A percentile compares a stretch with the other conserved stretches of the same genome.
phyloP scores from a whole-genome alignment of 2,888 invertebrate species.

The Hypomecis punctinalis region DNA sequence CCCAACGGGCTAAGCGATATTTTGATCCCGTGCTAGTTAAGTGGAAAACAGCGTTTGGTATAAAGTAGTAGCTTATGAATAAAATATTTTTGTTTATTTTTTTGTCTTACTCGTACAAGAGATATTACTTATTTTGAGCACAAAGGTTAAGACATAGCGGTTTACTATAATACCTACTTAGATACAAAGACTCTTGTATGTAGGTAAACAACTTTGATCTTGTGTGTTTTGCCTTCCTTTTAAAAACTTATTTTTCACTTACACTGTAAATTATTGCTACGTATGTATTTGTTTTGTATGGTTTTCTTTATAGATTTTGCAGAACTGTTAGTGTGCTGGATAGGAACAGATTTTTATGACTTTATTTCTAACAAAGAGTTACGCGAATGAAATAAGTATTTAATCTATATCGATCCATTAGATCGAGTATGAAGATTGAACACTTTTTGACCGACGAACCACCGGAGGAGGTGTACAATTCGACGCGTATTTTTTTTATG shows the following conservation, averaged over 20 bases:
- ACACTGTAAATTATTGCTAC: neutral
- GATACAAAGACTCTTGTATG: neutral
- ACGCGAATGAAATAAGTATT: too few species aligned
- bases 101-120: constrained; percentile 2
- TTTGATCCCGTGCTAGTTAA: constrained; percentile 48
- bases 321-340: too few species aligned
- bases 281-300: too few species aligned
- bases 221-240: neutral
- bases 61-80: constrained; percentile 29
- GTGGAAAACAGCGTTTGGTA: constrained; percentile 39
- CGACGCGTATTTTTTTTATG: too few species aligned
- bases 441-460: too few species aligned
- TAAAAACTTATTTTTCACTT: neutral
- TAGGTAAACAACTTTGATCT: neutral
- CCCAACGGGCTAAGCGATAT: constrained; percentile 34
- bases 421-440: too few species aligned
- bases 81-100: constrained; percentile 16
- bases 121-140: constrained; percentile 12
- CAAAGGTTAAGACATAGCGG: constrained; percentile 11
- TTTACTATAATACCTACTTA: constrained; percentile 4
- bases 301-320: too few species aligned
- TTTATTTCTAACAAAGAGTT: too few species aligned
- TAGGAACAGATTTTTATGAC: too few species aligned
- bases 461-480: too few species aligned
- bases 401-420: too few species aligned